Evolutionary conservation across 2,113 vertebrate genomes (phyloP).

Genomic region (Lota lota): DNA sequence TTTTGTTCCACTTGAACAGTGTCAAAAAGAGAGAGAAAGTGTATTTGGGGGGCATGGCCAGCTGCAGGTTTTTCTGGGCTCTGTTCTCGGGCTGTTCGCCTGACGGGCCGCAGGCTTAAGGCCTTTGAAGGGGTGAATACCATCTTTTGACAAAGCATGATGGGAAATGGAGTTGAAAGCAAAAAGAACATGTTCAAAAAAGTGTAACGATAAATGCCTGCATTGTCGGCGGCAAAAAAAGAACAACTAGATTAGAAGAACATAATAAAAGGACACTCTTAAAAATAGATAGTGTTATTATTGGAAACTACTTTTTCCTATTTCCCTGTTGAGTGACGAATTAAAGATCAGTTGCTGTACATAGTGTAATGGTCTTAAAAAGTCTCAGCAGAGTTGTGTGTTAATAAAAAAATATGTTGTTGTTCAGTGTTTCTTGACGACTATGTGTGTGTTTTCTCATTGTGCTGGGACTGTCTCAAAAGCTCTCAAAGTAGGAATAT

Average conservation of each 20-base stretch:
- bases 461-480: constrained; percentile 82
- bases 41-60: constrained; percentile 70
- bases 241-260: constrained; percentile 32
- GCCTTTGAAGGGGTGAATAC: constrained; percentile 99
- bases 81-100: constrained; percentile 99
- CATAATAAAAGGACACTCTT: constrained; percentile 25
- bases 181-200: constrained; percentile 26
- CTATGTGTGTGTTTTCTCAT: not conserved
- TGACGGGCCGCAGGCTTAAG: constrained; percentile 99
- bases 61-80: constrained; percentile 91
- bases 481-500: constrained; percentile 36
- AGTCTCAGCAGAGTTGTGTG: constrained; percentile 62
- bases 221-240: constrained; percentile 24
- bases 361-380: constrained; percentile 42
- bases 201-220: constrained; percentile 29
- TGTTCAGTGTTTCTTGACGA: not conserved
- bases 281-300: constrained; percentile 42
- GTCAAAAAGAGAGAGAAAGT: constrained; percentile 23
- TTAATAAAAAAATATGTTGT: not conserved
- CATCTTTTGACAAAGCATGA: constrained; percentile 99
- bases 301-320: constrained; percentile 24
- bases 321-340: constrained; percentile 32
- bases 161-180: constrained; percentile 76
- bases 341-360: constrained; percentile 13
- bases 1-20: not conserved